Evolutionary conservation across 2,797 vertebrate genomes (phyloP).

Genomic region (Trichosurus vulpecula): DNA sequence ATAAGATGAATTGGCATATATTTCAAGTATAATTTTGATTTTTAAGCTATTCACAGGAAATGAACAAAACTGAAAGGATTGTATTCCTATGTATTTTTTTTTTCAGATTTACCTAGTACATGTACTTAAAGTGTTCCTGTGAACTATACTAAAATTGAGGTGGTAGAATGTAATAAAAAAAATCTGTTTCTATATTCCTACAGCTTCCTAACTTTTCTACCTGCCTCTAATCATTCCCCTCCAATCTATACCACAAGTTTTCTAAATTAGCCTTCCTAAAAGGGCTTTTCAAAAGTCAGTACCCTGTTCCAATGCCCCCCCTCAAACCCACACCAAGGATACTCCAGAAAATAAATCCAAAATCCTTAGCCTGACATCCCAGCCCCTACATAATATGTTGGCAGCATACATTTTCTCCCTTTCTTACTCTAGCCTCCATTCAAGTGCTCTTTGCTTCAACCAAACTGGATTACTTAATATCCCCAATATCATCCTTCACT

Average conservation of each 20-base stretch:
- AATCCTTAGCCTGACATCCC: not conserved
- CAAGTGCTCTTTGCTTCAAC: not conserved
- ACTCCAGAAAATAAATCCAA: not conserved
- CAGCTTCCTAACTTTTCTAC: not conserved
- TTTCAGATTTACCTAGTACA: not conserved
- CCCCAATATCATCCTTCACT: not conserved
- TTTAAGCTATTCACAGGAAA: conserved; percentile 8
- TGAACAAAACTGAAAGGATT: not conserved
- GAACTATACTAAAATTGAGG: not conserved
- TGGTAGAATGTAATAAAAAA: not conserved
- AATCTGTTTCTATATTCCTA: not conserved
- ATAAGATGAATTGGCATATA: not conserved
- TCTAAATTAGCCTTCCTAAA: not conserved
- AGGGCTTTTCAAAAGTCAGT: not conserved
- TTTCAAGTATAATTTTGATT: not conserved
- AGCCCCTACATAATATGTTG: not conserved
- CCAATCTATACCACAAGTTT: not conserved
- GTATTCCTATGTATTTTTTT: not conserved
- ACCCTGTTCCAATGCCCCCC: not conserved
- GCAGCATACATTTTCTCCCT: not conserved
- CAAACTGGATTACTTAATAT: not conserved
- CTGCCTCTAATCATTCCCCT: not conserved
- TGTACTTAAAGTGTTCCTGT: not conserved
- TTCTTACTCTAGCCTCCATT: not conserved
- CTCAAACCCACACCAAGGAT: not conserved